Base-by-base conservation (phyloP, 23 tunicate genomes). In the Trididemnum clinides region DNA sequence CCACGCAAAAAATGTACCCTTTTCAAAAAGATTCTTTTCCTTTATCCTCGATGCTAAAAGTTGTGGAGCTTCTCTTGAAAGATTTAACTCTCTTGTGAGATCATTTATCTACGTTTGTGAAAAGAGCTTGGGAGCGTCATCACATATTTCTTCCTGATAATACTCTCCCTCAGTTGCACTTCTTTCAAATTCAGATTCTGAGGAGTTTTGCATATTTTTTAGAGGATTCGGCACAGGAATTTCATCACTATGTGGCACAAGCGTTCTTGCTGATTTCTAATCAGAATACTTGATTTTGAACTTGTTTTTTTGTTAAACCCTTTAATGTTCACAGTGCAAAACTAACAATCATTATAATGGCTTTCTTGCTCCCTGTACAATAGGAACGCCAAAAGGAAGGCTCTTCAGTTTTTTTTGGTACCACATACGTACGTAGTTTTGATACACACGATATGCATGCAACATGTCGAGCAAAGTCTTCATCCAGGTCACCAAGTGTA, bases 31-130 rank as follows among this genome's bases (percentile, higher is more conserved):
- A 39, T 74, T 74, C 81, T 74, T 74, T 74, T 36, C 81, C 58
- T 39, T 74, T 74, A 74, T 36, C 38, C 81, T 37, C 25, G 81
- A 74, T 58, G 2, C 58, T 39, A 74, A 74, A 37, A 74, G 23
- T 25, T 74, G 59, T 74, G 58, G 27, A 74, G 81, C 58, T 74
- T 74, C 57, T 74, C 12, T 74, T 74, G 81, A 74, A 39, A 74
- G 58, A 74, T 74, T 39, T 74, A 74, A 74, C 81, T 74, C 58
- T 74, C 81, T 39, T 74, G 81, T 74, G 81, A 74, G 81, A 74
- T 74, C 81, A 74, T 74, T 39, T 28, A 74, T 58, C 58, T 74
- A 10, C 37, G 34, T 12, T 21, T 19, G 69, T 62, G 54, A 62
- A 62, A 62, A 62, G 6, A 62, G 81, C 58, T 74, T 74, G 58